These are phyloP conservation scores for Smithornis capensis DNA, from an alignment of 2,113 vertebrate genomes.

Conservation along the genomic window DNA sequence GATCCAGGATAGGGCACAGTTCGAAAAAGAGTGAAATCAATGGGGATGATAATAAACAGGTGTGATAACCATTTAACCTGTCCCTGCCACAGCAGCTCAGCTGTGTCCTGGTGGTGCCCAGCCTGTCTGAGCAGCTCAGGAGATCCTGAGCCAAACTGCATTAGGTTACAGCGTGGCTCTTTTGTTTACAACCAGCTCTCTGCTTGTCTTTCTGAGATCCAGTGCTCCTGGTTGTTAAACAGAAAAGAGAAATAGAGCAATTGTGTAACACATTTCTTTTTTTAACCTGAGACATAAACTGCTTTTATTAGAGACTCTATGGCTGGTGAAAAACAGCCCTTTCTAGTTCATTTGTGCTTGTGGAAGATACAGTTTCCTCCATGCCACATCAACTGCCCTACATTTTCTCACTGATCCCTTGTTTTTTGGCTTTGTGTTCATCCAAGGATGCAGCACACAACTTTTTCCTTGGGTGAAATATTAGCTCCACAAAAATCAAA, in stretches of 20 bases:
- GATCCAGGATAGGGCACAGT: background rate
- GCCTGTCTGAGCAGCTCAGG: background rate
- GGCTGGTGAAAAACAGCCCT: background rate
- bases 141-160: background rate
- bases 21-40: background rate
- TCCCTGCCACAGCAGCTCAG: background rate
- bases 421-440: background rate
- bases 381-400: background rate
- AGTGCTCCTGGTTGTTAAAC: background rate
- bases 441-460: background rate
- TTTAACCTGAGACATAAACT: slow-evolving; percentile 40
- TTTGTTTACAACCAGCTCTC: background rate
- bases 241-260: slow-evolving; percentile 36
- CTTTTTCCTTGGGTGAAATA: background rate
- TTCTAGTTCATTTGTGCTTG: background rate
- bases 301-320: background rate
- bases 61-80: background rate
- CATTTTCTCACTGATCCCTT: background rate
- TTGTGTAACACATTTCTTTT: slow-evolving; percentile 51
- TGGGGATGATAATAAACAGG: background rate
- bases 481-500: background rate
- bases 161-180: slow-evolving; percentile 23
- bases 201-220: slow-evolving; percentile 6
- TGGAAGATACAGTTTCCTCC: background rate
- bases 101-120: background rate